Percentiles rank a stretch among this genome's conserved stretches.
Evolutionary conservation across 2,113 vertebrate species (phyloP).

Genomic region (Pandion haliaetus): DNA sequence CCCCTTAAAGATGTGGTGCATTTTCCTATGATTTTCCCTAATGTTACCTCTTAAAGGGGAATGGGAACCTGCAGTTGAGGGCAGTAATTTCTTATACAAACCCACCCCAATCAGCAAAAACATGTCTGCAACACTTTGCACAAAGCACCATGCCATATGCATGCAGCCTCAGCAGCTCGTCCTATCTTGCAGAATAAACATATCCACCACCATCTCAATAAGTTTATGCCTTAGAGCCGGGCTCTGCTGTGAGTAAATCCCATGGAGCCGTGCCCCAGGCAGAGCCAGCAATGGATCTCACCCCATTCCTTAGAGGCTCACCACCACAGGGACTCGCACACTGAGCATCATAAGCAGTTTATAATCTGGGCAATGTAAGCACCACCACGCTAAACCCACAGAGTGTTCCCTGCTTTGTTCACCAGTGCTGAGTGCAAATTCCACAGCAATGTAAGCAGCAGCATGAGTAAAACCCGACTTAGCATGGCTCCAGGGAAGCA

Average conservation of each 20-base stretch:
- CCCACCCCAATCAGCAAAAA: neutral
- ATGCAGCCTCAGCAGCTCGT: neutral
- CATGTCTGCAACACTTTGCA: neutral
- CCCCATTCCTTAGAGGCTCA: neutral
- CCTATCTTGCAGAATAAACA: neutral
- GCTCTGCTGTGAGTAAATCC: neutral
- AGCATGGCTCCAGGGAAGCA: neutral
- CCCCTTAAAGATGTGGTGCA: neutral
- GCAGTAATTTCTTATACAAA: neutral
- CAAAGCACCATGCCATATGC: accelerated
- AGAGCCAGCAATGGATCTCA: neutral
- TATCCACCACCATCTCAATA: neutral
- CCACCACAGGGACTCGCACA: accelerated
- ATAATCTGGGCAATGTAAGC: neutral
- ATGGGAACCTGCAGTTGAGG: neutral
- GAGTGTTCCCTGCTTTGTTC: neutral
- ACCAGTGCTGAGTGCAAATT: neutral
- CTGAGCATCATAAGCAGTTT: neutral
- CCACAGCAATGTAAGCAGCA: neutral
- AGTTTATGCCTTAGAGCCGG: neutral
- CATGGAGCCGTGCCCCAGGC: neutral
- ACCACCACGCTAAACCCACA: neutral
- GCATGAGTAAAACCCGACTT: neutral
- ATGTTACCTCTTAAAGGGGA: neutral
- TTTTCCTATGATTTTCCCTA: neutral